A percentile compares a stretch with the other conserved stretches of the same genome.
Evolutionary conservation across 2,113 vertebrate genomes (phyloP).

Genomic region (Hemicordylus capensis): DNA sequence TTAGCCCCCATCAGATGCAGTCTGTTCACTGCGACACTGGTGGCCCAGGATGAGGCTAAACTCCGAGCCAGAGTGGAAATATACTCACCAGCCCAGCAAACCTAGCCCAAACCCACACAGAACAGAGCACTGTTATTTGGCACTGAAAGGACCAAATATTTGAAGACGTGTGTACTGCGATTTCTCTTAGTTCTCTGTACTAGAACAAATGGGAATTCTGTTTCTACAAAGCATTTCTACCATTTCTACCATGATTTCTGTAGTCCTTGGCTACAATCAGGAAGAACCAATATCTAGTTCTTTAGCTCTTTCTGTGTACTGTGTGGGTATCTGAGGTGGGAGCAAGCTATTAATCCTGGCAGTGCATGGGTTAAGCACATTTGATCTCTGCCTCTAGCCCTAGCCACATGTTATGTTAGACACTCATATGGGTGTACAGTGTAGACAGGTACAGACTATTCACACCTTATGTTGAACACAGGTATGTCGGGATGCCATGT

Average conservation of each 20-base stretch:
- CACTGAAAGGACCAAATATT: not conserved
- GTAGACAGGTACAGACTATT: too few species aligned
- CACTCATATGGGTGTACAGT: too few species aligned
- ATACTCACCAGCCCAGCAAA: not conserved
- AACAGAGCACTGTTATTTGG: not conserved
- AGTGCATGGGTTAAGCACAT: too few species aligned
- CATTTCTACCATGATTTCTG: too few species aligned
- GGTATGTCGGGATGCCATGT: too few species aligned
- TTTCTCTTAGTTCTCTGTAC: not conserved
- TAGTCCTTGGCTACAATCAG: not conserved
- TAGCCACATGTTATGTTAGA: too few species aligned
- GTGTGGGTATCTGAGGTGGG: not conserved
- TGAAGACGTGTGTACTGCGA: not conserved
- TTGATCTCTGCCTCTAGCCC: too few species aligned
- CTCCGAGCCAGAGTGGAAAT: not conserved
- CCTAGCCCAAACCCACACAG: not conserved
- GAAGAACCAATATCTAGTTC: not conserved
- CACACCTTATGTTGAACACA: too few species aligned
- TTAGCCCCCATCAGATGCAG: not conserved
- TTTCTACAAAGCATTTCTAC: not conserved
- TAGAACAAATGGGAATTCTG: not conserved
- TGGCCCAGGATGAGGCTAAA: not conserved
- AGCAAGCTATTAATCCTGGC: too few species aligned
- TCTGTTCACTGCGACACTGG: not conserved
- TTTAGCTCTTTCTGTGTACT: not conserved